phyloP scores from a whole-genome alignment of 1,140 invertebrate genomes.

The Glossosoma conforme region DNA sequence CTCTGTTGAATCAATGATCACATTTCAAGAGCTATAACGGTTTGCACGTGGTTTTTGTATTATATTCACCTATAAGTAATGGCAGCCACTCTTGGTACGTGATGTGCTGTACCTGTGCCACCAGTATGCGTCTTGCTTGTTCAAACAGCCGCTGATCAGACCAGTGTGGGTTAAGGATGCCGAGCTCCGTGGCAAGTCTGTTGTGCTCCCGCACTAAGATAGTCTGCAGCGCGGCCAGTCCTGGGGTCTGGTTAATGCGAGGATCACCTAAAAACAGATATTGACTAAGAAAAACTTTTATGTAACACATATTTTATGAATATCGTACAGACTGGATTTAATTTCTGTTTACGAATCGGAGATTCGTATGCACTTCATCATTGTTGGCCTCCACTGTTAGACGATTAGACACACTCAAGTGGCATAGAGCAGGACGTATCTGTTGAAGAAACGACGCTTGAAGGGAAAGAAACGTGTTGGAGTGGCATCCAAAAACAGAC shows the following conservation, averaged over 20 bases:
- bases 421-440: too few relatives aligned
- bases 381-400: too few relatives aligned
- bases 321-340: constrained; percentile 57
- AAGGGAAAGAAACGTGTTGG: too few relatives aligned
- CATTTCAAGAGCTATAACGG: too few relatives aligned
- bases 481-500: too few relatives aligned
- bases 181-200: constrained; percentile 60
- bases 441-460: too few relatives aligned
- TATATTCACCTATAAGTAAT: constrained; percentile 51
- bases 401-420: too few relatives aligned
- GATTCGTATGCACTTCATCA: too few relatives aligned
- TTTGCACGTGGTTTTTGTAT: too few relatives aligned
- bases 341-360: constrained; percentile 58
- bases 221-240: constrained; percentile 57
- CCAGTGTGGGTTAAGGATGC: constrained; percentile 61
- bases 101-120: constrained; percentile 77
- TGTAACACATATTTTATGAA: constrained; percentile 54
- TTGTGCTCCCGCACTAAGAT: constrained; percentile 63
- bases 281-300: too few relatives aligned
- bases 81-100: constrained; percentile 66
- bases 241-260: constrained; percentile 69
- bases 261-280: constrained; percentile 58
- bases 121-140: constrained; percentile 72
- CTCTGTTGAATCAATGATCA: too few relatives aligned
- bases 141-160: constrained; percentile 70